These are phyloP conservation scores for Brachyhypopomus gauderio DNA, from an alignment of 2,113 vertebrate species.

Conservation along the genomic window DNA sequence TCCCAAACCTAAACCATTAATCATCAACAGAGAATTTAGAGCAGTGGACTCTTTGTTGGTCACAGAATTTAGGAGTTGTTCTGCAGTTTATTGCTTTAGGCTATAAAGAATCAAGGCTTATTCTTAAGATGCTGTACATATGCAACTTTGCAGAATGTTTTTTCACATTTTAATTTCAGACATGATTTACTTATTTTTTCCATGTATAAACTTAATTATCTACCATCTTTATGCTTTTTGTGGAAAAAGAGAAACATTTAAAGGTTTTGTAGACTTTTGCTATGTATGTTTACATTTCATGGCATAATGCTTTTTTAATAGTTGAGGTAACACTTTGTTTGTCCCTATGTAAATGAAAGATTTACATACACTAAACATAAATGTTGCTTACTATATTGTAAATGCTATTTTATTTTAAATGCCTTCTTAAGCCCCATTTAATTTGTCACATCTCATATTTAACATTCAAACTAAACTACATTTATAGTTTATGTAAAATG, in stretches of 20 bases:
- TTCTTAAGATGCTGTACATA: conserved; percentile 20
- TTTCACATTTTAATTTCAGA: conserved; percentile 49
- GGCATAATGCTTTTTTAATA: conserved; percentile 44
- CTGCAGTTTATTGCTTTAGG: no score
- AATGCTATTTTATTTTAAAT: background rate
- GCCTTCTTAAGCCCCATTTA: no score
- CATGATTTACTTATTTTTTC: conserved; percentile 55
- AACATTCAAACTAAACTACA: no score
- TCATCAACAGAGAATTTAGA: background rate
- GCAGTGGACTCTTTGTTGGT: no score
- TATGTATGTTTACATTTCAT: conserved; percentile 38
- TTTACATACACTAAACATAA: background rate
- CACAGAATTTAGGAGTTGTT: no score
- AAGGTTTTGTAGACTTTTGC: conserved; percentile 43
- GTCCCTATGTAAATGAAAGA: conserved; percentile 32
- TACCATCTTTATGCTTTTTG: conserved; percentile 20
- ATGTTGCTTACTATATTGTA: background rate
- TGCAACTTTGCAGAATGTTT: conserved; percentile 51
- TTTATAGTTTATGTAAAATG: no score
- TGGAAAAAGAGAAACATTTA: conserved; percentile 53
- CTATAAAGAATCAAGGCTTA: no score
- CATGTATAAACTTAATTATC: conserved; percentile 39
- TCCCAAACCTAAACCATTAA: conserved; percentile 46
- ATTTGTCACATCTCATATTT: no score
- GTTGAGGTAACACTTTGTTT: conserved; percentile 66